Conservation (phyloP, 2,113 vertebrate species). For the Butastur rufipennis region DNA sequence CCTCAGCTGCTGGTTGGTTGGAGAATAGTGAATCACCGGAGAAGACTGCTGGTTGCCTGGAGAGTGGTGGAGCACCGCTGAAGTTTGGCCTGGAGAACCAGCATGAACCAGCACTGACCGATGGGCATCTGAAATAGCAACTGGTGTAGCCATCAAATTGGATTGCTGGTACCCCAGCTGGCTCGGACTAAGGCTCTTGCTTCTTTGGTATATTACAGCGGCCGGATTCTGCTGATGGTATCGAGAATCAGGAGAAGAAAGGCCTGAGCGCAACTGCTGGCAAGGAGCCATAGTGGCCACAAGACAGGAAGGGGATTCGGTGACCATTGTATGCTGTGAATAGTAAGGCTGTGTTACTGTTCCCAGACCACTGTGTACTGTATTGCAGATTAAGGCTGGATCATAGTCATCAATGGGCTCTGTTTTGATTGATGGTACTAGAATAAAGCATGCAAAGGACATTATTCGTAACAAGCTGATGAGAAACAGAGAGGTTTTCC, state of each 20-base stretch:
- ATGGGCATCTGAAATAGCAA: constrained; percentile 84
- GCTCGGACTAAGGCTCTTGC: constrained; percentile 83
- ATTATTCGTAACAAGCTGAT: neutral
- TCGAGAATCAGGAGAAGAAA: constrained; percentile 80
- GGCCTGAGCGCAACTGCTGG: constrained; percentile 84
- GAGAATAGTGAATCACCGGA: constrained; percentile 94
- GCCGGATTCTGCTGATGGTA: constrained; percentile 88
- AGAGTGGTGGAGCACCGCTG: constrained; percentile 67
- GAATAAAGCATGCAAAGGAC: constrained; percentile 64
- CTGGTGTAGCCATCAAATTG: constrained; percentile 60
- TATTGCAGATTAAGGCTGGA: constrained; percentile 82
- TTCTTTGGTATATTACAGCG: constrained; percentile 86
- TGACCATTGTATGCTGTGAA: constrained; percentile 79
- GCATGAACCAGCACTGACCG: constrained; percentile 92
- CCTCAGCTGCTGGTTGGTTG: constrained; percentile 84
- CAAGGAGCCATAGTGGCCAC: constrained; percentile 86
- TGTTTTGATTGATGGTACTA: constrained; percentile 95
- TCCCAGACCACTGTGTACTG: constrained; percentile 84
- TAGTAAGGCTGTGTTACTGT: constrained; percentile 87
- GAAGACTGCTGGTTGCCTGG: constrained; percentile 78
- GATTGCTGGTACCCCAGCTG: constrained; percentile 84
- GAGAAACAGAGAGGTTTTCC: neutral
- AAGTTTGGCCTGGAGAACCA: constrained; percentile 79
- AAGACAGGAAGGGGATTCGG: constrained; percentile 84
- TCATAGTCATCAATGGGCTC: constrained; percentile 94